Evolutionary conservation across 2,113 vertebrate genomes (phyloP), one percentile per base, ranked within the genome.

Genomic region (Trachemys scripta): DNA sequence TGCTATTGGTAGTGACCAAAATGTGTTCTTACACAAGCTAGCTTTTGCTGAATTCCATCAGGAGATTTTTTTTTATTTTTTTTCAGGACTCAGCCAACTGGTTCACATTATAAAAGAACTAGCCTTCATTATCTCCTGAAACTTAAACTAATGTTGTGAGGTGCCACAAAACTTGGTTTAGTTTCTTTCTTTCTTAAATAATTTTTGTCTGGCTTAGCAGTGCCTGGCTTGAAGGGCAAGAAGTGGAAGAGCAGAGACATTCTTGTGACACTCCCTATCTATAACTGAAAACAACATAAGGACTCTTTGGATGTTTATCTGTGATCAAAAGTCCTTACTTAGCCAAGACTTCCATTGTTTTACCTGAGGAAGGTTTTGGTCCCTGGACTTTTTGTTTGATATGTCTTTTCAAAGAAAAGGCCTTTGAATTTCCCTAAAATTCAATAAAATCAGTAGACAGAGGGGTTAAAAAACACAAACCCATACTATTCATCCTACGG

Each of bases 401-500:
- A 8, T 87, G 25, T 59, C 42, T 80, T 92, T 92, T 89, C 45
- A 86, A 62, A 81, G 3, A 86, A 54, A 82, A 85, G 22, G 81
- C 57, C n/a, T 89, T 94, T 85, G 57, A 75, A 12, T 94, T 89
- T 90, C 78, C 93, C 80, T 94, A 90, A 10, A 42, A n/a, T 42
- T 62, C 25, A 31, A 78, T 93, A 91, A 94, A 94, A 13, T 54
- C 62, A 90, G 22, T 54, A 88, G 45, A 12, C 17, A 91, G 91
- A 94, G 93, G 53, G 82, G 88, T 78, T 87, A 95, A 82, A 92
- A 91, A 85, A 50, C 19, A 94, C 29, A 4, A 93, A 88, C 86
- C 47, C 22, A 47, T 92, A 25, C 1, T 78, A 94, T 96, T 97
- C 29, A 92, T 90, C 75, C 88, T 83, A 49, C n/a, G 6, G 88